Base-by-base conservation (phyloP, 2,888 invertebrate genomes). In the Latrodectus hesperus region DNA sequence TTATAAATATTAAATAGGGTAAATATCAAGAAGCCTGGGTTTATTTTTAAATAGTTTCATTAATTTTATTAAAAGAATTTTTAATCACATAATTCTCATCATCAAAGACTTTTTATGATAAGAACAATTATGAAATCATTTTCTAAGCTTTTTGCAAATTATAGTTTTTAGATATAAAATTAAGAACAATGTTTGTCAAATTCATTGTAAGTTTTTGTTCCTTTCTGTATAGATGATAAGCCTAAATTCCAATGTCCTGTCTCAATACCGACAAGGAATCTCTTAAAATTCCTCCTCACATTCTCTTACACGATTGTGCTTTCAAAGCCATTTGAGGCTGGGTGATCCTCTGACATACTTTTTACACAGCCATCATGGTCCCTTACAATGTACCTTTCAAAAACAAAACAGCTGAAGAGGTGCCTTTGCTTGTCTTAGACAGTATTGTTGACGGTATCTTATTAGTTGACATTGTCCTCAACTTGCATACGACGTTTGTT, bases 371-470 rank as follows among this genome's bases (percentile, higher is more conserved):
- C 92, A 97, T 98, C 93, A 94, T 95, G 97, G 98, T 99, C 92
- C 99, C 99, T 91, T 99, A 98, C 94, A 99, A 99, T 94, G 99
- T 99, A 92, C 99, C 99, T 93, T 99, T 99, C 95, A 98, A 99
- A 94, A 99, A 98, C 94, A 99, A 99, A 94, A 99, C 98, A 91
- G 97, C 97, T 93, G 98, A 98, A 93, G 98, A 98, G 93, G 97
- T 98, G 91, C 97, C 96, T 91, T 94, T 98, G 91, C 95, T 98
- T 91, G 98, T 98, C 92, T 97, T 98, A 93, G 93, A 98, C 94
- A 98, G 98, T 91, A 99, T 99, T 92, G 99, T 99, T 92, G 99
- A 99, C 94, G 99, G 99, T 91, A 98, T 99, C 92, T 99, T 99
- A 94, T 99, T 99, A 94, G 98, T 99, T 93, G 99, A 99, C 94